Base-by-base conservation (phyloP, 2,113 vertebrate genomes). In the Tonatia bakeri region DNA sequence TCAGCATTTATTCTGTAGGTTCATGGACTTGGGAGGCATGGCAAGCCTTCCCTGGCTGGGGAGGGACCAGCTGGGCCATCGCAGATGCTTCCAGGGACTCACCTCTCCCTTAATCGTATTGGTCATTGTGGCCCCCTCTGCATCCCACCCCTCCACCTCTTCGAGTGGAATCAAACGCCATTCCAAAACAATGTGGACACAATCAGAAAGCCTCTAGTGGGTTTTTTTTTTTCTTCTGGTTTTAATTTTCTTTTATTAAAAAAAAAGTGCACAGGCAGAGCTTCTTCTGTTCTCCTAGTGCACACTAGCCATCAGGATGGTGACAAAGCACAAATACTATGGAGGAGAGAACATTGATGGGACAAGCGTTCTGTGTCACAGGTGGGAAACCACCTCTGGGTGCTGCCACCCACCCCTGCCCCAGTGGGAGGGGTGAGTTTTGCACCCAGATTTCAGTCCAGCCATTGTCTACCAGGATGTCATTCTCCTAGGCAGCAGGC, bases 281-380 rank as follows among this genome's bases (percentile, higher is more conserved):
- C 67, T 36, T 50, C 75, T 50, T 64, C 52, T 52, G 77, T 80
- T 50, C 50, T 90, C 52, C 56, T 80, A 56, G n/a, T 38, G 75
- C 73, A 54, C n/a, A 70, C 73, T 59, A 87, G 45, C 84, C 56
- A 61, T 52, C 24, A 90, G 96, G 95, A 84, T 90, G 95, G 91
- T 84, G 47, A 91, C 96, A 97, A 97, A 98, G 97, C 97, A 97
- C 98, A 98, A 97, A 70, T 40, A 76, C 47, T 65, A 43, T 1
- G n/a, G 95, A 95, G 88, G 96, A 80, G 90, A 36, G 73, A 47
- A 76, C 15, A 28, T 70, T 17, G 61, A 77, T 12, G 11, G 64
- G 90, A n/a, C 45, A 76, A 26, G 76, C 54, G 5, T 9, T 61
- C 82, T 92, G 75, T 50, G 72, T 85, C 92, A 36, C 9, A 14